These are phyloP conservation scores for Gorsachius magnificus DNA, from an alignment of 2,797 vertebrate species.

Conservation along the genomic window DNA sequence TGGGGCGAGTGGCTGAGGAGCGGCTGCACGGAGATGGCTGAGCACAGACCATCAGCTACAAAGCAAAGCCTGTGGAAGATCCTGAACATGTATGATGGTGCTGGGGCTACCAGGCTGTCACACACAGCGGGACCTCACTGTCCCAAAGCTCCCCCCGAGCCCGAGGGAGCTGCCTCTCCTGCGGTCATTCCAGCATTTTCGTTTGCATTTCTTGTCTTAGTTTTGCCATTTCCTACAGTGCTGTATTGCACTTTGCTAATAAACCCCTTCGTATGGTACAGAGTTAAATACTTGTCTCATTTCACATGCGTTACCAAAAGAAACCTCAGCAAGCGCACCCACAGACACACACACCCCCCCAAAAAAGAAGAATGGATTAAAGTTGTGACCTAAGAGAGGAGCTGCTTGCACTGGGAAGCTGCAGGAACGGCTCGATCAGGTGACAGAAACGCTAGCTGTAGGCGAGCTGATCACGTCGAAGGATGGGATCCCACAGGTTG, in stretches of 20 bases:
- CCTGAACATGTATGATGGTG: not conserved
- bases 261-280: not conserved
- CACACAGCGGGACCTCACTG: not conserved
- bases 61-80: not conserved
- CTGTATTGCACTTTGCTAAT: not conserved
- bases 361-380: not conserved
- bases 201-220: not conserved
- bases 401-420: not conserved
- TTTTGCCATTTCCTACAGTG: not conserved
- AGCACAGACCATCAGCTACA: not conserved
- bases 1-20: not conserved
- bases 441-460: not conserved
- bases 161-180: not conserved
- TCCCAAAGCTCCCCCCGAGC: not conserved
- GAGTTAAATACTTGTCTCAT: not conserved
- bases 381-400: not conserved
- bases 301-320: not conserved
- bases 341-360: rapidly evolving
- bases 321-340: not conserved
- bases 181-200: not conserved
- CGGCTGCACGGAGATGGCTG: not conserved
- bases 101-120: not conserved
- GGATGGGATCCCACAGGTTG: not conserved
- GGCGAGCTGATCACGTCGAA: not conserved
- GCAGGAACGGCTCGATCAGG: not conserved